These are phyloP conservation scores for Coreius guichenoti DNA, from an alignment of 2,797 vertebrate genomes.

Conservation along the genomic window DNA sequence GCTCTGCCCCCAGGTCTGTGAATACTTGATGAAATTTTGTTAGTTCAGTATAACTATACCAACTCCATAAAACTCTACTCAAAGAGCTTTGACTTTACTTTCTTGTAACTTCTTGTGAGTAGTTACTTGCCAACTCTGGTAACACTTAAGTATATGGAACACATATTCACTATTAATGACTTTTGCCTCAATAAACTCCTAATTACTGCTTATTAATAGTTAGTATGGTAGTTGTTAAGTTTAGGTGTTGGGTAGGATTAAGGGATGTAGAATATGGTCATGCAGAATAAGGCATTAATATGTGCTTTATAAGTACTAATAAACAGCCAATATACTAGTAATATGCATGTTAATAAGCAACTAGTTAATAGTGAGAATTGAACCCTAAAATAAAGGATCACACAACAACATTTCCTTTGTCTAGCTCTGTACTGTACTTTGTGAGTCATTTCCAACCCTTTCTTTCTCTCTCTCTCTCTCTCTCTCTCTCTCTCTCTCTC, in stretches of 20 bases:
- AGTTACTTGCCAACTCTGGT: not conserved
- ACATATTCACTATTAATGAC: too few species aligned
- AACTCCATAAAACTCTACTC: not conserved
- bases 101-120: not conserved
- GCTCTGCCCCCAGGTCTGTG: not conserved
- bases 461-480: not conserved
- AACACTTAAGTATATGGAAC: too few species aligned
- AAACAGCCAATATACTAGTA: too few species aligned
- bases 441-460: not conserved
- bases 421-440: conserved; percentile 5
- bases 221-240: too few species aligned
- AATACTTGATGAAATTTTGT: not conserved
- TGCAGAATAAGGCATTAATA: too few species aligned
- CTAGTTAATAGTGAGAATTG: too few species aligned
- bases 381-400: not conserved
- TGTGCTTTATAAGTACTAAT: too few species aligned
- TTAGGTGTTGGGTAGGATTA: too few species aligned
- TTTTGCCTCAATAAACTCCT: too few species aligned
- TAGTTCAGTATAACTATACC: not conserved
- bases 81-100: not conserved
- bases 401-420: not conserved
- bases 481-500: not conserved
- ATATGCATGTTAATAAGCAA: too few species aligned
- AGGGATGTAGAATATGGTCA: too few species aligned
- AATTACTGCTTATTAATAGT: too few species aligned